These are phyloP conservation scores for Danaus chrysippus DNA, from an alignment of 2,888 invertebrate genomes.

Conservation along the genomic window DNA sequence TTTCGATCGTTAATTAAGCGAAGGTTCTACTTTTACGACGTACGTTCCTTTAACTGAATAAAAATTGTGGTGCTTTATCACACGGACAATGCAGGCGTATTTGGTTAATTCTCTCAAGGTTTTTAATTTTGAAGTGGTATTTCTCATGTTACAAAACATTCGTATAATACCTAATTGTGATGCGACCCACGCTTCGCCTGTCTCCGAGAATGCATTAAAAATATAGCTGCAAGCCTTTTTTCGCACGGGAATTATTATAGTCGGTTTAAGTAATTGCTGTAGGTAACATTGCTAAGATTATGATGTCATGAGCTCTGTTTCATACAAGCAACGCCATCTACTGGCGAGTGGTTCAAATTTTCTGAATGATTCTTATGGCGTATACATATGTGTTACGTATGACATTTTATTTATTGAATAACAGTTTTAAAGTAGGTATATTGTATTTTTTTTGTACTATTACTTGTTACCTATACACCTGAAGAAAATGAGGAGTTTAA, in stretches of 20 bases:
- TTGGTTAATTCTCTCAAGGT: constrained; percentile 4
- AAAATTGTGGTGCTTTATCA: constrained; percentile 10
- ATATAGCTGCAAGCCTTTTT: constrained; percentile 58
- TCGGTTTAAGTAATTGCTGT: constrained; percentile 53
- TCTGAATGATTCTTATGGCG: too few relatives aligned
- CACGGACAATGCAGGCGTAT: constrained; percentile 3
- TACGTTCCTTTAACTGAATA: constrained; percentile 4
- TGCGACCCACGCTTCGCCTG: constrained; percentile 58
- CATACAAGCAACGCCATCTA: constrained; percentile 48
- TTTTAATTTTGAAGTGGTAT: constrained; percentile 20
- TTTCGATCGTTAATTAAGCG: constrained; percentile 1
- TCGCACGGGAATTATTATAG: constrained; percentile 57
- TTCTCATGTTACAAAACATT: constrained; percentile 45
- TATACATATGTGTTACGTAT: too few relatives aligned
- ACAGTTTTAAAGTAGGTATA: too few relatives aligned
- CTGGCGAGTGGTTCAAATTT: constrained; percentile 41
- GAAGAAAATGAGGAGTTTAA: too few relatives aligned
- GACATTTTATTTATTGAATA: too few relatives aligned
- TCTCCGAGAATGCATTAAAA: constrained; percentile 64
- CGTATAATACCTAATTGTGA: constrained; percentile 57
- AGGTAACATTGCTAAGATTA: constrained; percentile 38
- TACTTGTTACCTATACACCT: too few relatives aligned
- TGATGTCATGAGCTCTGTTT: constrained; percentile 42
- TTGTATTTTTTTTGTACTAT: too few relatives aligned
- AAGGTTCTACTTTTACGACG: constrained; percentile 9